These are phyloP conservation scores for Pristionchus pacificus DNA, from an alignment of 1,140 invertebrate species.

Conservation along the genomic window DNA sequence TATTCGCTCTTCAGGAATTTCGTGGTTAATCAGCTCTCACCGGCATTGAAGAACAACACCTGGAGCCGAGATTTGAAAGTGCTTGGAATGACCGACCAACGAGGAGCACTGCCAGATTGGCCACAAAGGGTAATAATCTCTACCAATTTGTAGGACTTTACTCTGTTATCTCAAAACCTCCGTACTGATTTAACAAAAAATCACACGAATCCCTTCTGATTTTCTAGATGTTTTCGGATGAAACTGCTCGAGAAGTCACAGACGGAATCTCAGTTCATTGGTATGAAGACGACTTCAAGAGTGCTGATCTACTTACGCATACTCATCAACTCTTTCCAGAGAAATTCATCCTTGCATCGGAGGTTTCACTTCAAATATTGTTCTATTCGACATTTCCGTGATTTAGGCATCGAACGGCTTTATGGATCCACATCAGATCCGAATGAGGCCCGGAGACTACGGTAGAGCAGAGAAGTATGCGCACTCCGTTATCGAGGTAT, in stretches of 20 bases:
- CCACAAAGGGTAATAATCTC: constrained; percentile 58
- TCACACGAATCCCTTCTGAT: too few relatives aligned
- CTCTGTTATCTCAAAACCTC: too few relatives aligned
- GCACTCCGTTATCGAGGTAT: too few relatives aligned
- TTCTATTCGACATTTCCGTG: constrained; percentile 66
- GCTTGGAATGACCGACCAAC: constrained; percentile 52
- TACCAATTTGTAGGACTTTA: constrained; percentile 4
- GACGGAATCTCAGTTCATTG: constrained; percentile 78
- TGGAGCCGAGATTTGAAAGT: constrained; percentile 40
- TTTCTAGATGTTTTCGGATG: constrained; percentile 62
- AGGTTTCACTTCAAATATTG: too few relatives aligned
- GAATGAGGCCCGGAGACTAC: too few relatives aligned
- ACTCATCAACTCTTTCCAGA: constrained; percentile 67
- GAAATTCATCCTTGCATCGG: constrained; percentile 71
- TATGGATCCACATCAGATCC: too few relatives aligned
- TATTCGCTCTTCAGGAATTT: not conserved
- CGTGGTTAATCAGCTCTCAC: not conserved
- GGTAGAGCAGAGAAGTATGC: too few relatives aligned
- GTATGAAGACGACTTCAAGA: constrained; percentile 67
- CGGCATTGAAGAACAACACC: not conserved
- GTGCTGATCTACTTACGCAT: constrained; percentile 61
- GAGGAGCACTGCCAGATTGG: constrained; percentile 66
- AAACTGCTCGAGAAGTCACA: constrained; percentile 67
- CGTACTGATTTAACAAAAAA: too few relatives aligned
- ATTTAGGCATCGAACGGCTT: too few relatives aligned